Evolutionary conservation across 2,113 vertebrate genomes (phyloP).

Genomic region (Atrichornis clamosus): DNA sequence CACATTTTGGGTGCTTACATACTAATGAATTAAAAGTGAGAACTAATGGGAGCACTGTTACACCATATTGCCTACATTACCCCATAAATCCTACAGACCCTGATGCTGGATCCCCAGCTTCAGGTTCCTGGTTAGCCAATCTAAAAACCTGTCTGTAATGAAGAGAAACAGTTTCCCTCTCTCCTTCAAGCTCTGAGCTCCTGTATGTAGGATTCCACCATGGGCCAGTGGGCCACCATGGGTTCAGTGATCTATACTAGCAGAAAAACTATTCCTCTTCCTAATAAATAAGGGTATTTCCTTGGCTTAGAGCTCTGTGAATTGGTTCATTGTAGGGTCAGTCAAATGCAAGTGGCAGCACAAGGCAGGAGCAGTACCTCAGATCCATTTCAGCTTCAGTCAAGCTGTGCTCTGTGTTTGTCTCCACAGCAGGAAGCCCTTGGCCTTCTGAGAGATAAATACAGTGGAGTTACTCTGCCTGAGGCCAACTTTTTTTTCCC

Average conservation of each 20-base stretch:
- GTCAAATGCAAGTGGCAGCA: neutral
- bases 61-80: accelerated
- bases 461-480: neutral
- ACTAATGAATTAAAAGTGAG: neutral
- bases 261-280: neutral
- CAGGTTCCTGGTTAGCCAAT: neutral
- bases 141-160: neutral
- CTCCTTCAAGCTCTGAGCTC: neutral
- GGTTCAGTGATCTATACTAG: neutral
- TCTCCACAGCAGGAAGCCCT: neutral
- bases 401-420: neutral
- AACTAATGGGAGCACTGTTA: neutral
- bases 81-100: neutral
- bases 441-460: neutral
- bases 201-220: neutral
- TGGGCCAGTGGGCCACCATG: accelerated
- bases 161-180: neutral
- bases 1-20: neutral
- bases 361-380: neutral
- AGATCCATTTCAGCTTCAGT: neutral
- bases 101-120: neutral
- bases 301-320: neutral
- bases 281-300: neutral
- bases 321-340: neutral
- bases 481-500: neutral